Evolutionary conservation across 2,888 invertebrate genomes (phyloP).

Genomic region (Eubasilissa splendida): DNA sequence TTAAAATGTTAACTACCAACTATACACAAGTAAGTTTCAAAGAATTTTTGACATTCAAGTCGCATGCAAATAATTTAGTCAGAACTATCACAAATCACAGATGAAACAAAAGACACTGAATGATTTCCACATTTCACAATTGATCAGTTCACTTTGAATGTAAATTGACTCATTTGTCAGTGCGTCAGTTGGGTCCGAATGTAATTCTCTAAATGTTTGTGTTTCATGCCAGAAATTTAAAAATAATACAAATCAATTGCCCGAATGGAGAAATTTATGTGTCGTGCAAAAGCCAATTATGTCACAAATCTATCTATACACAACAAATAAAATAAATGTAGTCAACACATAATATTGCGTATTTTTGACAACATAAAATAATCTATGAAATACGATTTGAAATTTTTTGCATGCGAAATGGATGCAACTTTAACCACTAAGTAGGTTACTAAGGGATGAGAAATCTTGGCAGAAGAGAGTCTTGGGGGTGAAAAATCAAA

Average conservation of each 20-base stretch:
- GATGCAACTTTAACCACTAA: background rate
- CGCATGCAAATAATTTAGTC: constrained; percentile 15
- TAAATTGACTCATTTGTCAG: background rate
- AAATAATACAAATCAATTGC: background rate
- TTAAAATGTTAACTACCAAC: constrained; percentile 6
- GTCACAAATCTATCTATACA: background rate
- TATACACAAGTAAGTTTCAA: constrained; percentile 17
- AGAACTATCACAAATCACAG: constrained; percentile 21
- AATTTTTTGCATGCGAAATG: constrained; percentile 17
- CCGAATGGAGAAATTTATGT: background rate
- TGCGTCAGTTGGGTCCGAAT: background rate
- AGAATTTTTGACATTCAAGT: constrained; percentile 16
- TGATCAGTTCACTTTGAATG: too few species aligned
- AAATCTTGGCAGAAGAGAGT: too few species aligned
- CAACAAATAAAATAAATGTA: background rate
- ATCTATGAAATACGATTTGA: too few species aligned
- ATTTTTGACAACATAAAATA: background rate
- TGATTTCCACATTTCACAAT: background rate
- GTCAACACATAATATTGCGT: background rate
- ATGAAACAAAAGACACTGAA: constrained; percentile 16
- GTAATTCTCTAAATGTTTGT: background rate
- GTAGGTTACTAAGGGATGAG: too few species aligned
- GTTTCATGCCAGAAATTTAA: background rate
- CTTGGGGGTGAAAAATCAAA: too few species aligned
- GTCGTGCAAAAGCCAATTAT: background rate